Percentiles rank a stretch among this genome's conserved stretches.
These are phyloP conservation scores for Murina feae DNA, from an alignment of 2,113 vertebrate genomes.

Conservation along the genomic window DNA sequence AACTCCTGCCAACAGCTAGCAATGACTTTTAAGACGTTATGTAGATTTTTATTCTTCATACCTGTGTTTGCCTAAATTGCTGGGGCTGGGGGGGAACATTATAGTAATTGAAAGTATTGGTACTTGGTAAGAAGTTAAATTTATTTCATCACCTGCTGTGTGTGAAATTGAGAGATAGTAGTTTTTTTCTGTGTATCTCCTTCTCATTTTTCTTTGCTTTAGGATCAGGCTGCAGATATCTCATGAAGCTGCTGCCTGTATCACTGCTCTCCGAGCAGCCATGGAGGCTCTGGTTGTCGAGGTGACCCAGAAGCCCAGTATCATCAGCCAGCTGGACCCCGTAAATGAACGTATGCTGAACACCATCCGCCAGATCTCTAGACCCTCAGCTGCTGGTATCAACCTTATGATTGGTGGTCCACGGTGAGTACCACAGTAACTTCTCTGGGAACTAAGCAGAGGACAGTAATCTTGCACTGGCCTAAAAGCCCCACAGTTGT, in stretches of 20 bases:
- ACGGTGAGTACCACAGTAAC: conserved; percentile 78
- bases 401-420: conserved; percentile 79
- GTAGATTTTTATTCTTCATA: not conserved
- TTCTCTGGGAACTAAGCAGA: not conserved
- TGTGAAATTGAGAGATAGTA: not conserved
- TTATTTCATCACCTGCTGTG: not conserved
- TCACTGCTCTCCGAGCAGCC: conserved; percentile 86
- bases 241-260: conserved; percentile 83
- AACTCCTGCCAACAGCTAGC: not conserved
- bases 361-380: conserved; percentile 87
- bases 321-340: conserved; percentile 87
- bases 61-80: not conserved
- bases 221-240: conserved; percentile 91
- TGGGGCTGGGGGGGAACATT: not conserved
- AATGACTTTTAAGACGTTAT: not conserved
- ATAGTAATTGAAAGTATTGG: not conserved
- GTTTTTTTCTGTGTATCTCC: not conserved
- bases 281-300: conserved; percentile 93
- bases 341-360: conserved; percentile 85
- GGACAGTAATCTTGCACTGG: not conserved
- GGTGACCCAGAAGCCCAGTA: conserved; percentile 89
- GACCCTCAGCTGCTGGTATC: conserved; percentile 87
- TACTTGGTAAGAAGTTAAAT: not conserved
- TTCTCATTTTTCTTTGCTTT: not conserved
- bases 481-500: not conserved